phyloP scores from a whole-genome alignment of 2,113 vertebrate species.

The Pomatostomus ruficeps region DNA sequence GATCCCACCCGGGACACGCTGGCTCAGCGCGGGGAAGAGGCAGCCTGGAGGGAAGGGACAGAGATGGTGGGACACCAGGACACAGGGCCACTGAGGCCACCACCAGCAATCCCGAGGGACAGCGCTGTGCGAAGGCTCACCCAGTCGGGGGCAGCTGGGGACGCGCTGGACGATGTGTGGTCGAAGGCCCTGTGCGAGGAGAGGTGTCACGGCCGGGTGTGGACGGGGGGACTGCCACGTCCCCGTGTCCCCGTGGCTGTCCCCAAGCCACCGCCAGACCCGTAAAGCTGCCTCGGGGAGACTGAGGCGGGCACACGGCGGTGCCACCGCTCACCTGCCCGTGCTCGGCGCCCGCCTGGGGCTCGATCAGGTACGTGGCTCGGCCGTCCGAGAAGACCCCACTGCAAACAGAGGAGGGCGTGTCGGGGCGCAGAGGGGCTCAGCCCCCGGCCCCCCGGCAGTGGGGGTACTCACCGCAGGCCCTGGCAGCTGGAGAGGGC shows the following conservation, averaged over 20 bases:
- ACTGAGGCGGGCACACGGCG: background rate
- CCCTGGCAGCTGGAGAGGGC: slow-evolving; percentile 91
- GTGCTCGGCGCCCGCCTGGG: slow-evolving; percentile 52
- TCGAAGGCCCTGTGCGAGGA: slow-evolving; percentile 50
- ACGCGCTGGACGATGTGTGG: slow-evolving; percentile 68
- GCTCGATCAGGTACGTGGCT: slow-evolving; percentile 84
- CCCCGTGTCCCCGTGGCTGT: background rate
- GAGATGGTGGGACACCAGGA: background rate
- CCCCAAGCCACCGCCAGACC: background rate
- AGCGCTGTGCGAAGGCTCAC: background rate
- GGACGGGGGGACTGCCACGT: accelerated
- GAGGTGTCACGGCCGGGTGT: accelerated
- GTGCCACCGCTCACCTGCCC: slow-evolving; percentile 12
- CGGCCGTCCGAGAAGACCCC: slow-evolving; percentile 90
- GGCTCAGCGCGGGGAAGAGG: slow-evolving; percentile 33
- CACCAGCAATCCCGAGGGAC: accelerated
- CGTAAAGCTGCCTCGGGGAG: background rate
- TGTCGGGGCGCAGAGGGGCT: background rate
- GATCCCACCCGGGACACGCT: background rate
- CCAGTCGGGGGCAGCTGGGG: slow-evolving; percentile 59
- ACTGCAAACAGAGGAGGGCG: slow-evolving; percentile 50
- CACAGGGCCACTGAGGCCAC: background rate
- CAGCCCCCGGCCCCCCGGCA: background rate
- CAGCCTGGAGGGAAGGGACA: slow-evolving; percentile 58
- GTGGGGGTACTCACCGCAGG: slow-evolving; percentile 77